Evolutionary conservation across 2,797 vertebrate species (phyloP), one percentile per base, ranked within the genome.

Genomic region (Pelochelys cantorii): DNA sequence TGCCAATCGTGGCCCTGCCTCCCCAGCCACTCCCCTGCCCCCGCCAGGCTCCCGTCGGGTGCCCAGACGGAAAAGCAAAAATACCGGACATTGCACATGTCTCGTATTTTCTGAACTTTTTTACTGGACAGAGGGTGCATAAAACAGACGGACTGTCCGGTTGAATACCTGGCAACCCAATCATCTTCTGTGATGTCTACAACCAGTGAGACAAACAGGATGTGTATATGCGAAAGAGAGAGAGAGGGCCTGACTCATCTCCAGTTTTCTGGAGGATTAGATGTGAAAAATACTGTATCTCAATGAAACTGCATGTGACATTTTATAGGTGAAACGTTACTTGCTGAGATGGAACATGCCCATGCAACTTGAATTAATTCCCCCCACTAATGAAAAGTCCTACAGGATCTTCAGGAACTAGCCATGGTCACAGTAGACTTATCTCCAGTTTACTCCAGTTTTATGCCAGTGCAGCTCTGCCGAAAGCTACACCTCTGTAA

Each of bases 311-410:
- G 20, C 23, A 0, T 0, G 2, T 20, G 62, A 23, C 55, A 31
- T 29, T 34, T 37, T 25, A 10, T 4, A 1, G 0, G 5, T 71
- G 71, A 54, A 55, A 1, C 5, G n/a, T 18, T 37, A 29, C 12
- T 37, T 10, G 53, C 12, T 9, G 2, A 59, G n/a, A 20, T 42
- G 22, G n/a, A 13, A 34, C 17, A 31, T 1, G 14, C 4, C 4
- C 1, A 3, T 13, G 25, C 31, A 7, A 54, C 29, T 25, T 13
- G 22, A 34, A 0, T 6, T 48, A 12, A 42, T 31, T 60, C 27
- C 0, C 0, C 8, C 8, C 8, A n/a, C 42, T 54, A 6, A 13
- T 6, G 10, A 29, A 59, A 29, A 52, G 55, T 52, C 15, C 10
- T 10, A n/a, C n/a, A 25, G 11, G 75, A 34, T 65, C 59, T 23